Evolutionary conservation across 2,113 vertebrate genomes (phyloP), one percentile per base, ranked within the genome.

Genomic region (Sturnus vulgaris): DNA sequence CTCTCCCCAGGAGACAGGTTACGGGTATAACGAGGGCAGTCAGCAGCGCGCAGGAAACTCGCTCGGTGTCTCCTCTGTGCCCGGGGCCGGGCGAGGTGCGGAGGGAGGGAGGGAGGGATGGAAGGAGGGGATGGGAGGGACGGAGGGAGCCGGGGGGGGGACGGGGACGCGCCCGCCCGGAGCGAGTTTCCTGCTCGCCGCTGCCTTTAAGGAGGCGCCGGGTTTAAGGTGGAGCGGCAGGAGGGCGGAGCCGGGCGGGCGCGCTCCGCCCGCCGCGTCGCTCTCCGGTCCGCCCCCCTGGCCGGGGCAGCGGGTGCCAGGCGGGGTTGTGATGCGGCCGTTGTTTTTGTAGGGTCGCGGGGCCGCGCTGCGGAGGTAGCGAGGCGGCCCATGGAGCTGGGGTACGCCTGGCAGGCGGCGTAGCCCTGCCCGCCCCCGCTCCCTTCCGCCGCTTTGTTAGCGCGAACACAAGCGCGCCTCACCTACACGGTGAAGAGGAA

Each of bases 291-390:
- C 93, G 63, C 10, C 90, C 77, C 55, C 90, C 90, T 63, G 22
- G 35, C 66, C 28, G 73, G 76, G 73, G 25, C 78, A 56, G 85
- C 72, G 75, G 82, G 82, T 53, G 69, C 70, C 84, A 86, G 86
- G 86, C 85, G 50, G 94, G 70, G 73, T 90, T 85, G 77, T 68
- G 89, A 95, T 69, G 93, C 88, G 60, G 78, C 69, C 86, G 92
- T 94, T 95, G 89, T 92, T 96, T 95, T 82, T 84, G 66, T 92
- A 89, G 93, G 78, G 90, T 94, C 69, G 71, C 44, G 68, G 65
- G 84, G 65, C 70, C 33, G 82, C 46, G 86, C 56, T 71, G 63
- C n/a, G 69, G 68, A 76, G 52, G 23, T 55, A 59, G 64, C 27
- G 31, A 68, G 78, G 92, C 53, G 64, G 76, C 53, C 47, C 79